Conservation (phyloP, 2,797 vertebrate species). For the Eulemur coronatus region DNA sequence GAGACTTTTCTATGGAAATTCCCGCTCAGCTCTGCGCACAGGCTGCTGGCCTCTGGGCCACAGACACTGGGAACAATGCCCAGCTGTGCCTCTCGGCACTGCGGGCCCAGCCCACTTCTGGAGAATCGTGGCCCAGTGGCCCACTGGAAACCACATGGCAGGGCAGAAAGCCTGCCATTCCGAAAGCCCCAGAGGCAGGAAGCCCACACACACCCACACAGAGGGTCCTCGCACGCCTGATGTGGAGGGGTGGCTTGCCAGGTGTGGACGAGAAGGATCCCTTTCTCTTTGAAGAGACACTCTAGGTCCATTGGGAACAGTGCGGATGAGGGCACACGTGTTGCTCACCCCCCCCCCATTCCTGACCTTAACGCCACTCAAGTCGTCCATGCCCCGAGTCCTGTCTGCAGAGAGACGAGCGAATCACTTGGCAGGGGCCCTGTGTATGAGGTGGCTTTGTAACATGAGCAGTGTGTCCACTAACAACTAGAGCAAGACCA, state of each 20-base stretch:
- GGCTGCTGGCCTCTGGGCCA: not conserved
- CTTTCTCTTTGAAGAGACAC: not conserved
- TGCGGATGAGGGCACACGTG: not conserved
- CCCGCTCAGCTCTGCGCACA: not conserved
- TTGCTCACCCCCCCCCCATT: not conserved
- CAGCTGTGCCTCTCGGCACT: not conserved
- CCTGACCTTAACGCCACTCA: not conserved
- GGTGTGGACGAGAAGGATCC: not conserved
- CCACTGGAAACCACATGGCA: not conserved
- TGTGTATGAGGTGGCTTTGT: conserved; percentile 60
- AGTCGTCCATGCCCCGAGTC: not conserved
- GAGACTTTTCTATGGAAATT: not conserved
- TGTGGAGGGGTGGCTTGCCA: not conserved
- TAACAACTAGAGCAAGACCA: conserved; percentile 53
- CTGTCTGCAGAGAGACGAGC: conserved; percentile 37
- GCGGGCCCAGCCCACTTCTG: not conserved
- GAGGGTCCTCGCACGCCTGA: not conserved
- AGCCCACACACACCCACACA: not conserved
- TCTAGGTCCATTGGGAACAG: not conserved
- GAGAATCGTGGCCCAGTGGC: not conserved
- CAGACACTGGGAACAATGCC: not conserved
- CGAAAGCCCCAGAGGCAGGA: not conserved
- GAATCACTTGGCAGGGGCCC: conserved; percentile 42
- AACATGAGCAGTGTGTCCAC: conserved; percentile 58
- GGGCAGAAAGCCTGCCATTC: not conserved